A percentile compares a stretch with the other conserved stretches of the same genome.
Conservation (phyloP, 2,888 invertebrate species). For the Dicranocentrus wangi region DNA sequence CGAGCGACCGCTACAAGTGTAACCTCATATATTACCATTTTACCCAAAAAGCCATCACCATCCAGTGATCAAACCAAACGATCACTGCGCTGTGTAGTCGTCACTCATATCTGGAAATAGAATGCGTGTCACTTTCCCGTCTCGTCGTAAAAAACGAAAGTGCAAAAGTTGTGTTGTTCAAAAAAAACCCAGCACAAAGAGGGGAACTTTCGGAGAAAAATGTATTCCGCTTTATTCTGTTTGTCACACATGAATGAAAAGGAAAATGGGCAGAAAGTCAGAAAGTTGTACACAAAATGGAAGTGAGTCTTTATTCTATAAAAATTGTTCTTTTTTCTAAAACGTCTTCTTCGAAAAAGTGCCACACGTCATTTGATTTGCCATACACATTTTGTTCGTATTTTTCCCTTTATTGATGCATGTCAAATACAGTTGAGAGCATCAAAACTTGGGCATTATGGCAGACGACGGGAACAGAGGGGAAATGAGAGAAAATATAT, state of each 20-base stretch:
- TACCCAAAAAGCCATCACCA: neutral
- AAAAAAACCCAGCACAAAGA: neutral
- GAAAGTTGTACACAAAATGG: neutral
- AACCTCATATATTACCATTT: neutral
- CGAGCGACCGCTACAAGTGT: no score
- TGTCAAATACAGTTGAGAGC: slow-evolving; percentile 34
- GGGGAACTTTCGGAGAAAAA: neutral
- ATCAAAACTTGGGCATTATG: no score
- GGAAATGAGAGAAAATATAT: no score
- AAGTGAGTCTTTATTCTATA: neutral
- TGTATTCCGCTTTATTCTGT: slow-evolving; percentile 19
- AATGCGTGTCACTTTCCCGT: slow-evolving; percentile 1
- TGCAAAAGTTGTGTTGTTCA: neutral
- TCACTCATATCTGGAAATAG: neutral
- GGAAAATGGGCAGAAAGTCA: slow-evolving; percentile 25
- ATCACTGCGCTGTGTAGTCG: neutral
- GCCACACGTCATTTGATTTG: neutral
- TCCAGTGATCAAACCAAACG: neutral
- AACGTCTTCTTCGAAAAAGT: neutral
- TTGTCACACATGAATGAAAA: slow-evolving; percentile 37
- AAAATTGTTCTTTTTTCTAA: neutral
- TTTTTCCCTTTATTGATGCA: slow-evolving; percentile 39
- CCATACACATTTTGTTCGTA: neutral
- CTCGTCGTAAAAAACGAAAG: neutral
- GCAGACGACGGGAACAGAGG: no score